Evolutionary conservation across 2,888 invertebrate genomes (phyloP), one percentile per base, ranked within the genome.

Genomic region (Norana najaformis): DNA sequence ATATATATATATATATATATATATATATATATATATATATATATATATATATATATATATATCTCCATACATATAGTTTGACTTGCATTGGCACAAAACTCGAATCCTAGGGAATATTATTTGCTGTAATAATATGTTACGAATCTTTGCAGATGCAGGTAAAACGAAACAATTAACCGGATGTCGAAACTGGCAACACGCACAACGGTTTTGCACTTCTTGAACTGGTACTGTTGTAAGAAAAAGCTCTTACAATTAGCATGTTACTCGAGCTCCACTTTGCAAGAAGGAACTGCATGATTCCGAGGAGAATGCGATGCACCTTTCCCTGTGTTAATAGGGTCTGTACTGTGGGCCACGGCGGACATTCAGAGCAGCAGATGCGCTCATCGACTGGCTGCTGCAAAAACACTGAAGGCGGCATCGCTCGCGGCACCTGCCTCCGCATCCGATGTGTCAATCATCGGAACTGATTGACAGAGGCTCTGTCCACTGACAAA

Each of bases 1-100:
- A 85, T 85, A 41, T 88, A 88, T 88, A 85, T 88, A 88, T 83
- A 85, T 4, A 89, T 89, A 37, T 89, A 88, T 35, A 39, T 36
- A 88, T 36, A 83, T 34, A 88, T 89, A 83, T 88, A 89, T 89
- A 83, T 8, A 89, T 83, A 89, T 88, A 89, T 89, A 89, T 4
- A 89, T 89, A 89, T 88, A 82, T 36, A 89, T 88, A 89, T 89
- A 89, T 20, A 83, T 82, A 34, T 20, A 18, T 83, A 36, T 30
- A 18, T 83, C 4, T 30, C 13, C 30, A 18, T n/a, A 36, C 30
- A 83, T 82, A 37, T 35, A 34, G 30, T 35, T 53, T 18, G 20
- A 30, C 53, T 11, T 85, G 36, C 23, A 37, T 36, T 37, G 23
- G 30, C 69, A 11, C n/a, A 69, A n/a, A 69, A 69, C n/a, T n/a